These are phyloP conservation scores for Bombus ignitus DNA, from an alignment of 1,140 invertebrate species.

Conservation along the genomic window DNA sequence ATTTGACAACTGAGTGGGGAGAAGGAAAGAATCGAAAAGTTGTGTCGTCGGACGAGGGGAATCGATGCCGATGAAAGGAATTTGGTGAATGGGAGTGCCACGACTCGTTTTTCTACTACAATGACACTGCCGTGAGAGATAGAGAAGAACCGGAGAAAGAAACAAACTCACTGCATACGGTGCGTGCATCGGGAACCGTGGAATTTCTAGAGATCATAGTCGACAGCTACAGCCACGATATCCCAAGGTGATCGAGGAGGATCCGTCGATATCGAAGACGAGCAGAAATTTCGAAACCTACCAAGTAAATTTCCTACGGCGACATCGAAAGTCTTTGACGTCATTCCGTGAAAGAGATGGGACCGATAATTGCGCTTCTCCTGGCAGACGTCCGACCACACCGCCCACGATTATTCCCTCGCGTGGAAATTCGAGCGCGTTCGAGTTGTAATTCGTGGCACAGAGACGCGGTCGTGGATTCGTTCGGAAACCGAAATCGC, in stretches of 20 bases:
- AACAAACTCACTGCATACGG: constrained; percentile 13
- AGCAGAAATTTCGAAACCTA: neutral
- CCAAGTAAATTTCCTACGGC: too few relatives aligned
- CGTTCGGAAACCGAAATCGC: neutral
- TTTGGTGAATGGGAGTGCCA: constrained; percentile 78
- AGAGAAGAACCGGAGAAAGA: constrained; percentile 13
- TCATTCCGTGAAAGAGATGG: neutral
- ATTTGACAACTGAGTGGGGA: neutral
- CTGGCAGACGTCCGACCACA: neutral
- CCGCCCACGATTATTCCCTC: neutral
- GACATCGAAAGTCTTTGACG: neutral
- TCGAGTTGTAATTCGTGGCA: neutral
- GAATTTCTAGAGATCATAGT: constrained; percentile 51
- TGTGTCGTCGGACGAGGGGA: constrained; percentile 51
- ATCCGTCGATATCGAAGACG: neutral
- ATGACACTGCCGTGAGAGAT: constrained; percentile 13
- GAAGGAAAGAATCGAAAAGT: constrained; percentile 55
- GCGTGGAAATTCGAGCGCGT: neutral
- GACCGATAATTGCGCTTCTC: neutral
- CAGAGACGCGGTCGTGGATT: neutral
- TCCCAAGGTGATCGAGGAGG: constrained; percentile 55
- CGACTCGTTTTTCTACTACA: constrained; percentile 70
- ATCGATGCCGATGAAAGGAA: constrained; percentile 78
- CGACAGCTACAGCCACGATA: constrained; percentile 14
- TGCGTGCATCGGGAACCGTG: neutral